A percentile compares a stretch with the other conserved stretches of the same genome.
These are phyloP conservation scores for Danio albolineatus DNA, from an alignment of 2,797 vertebrate species.

Conservation along the genomic window DNA sequence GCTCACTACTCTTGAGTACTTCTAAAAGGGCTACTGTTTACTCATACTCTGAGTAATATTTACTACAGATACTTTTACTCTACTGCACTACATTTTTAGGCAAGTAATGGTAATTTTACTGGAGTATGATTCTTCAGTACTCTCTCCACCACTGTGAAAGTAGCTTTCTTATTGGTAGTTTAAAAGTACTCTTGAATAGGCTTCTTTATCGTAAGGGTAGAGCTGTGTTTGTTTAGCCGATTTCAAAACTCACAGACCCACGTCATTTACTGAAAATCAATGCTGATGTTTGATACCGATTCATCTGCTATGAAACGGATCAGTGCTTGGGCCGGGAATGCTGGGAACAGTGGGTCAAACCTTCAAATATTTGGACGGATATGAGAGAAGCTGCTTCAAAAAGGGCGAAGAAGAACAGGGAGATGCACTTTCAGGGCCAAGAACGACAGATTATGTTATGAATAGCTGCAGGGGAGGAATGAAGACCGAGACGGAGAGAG, in stretches of 20 bases:
- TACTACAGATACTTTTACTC: too few species aligned
- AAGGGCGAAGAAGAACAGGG: constrained; percentile 20
- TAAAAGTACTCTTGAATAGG: too few species aligned
- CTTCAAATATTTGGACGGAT: constrained; percentile 38
- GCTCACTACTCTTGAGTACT: too few species aligned
- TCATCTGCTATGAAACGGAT: constrained; percentile 1
- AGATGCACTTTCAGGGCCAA: constrained; percentile 7
- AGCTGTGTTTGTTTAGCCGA: background rate
- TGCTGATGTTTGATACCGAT: background rate
- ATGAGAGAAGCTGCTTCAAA: constrained; percentile 16
- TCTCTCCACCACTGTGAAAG: too few species aligned
- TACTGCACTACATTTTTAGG: too few species aligned
- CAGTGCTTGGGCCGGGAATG: background rate
- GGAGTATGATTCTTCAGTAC: too few species aligned
- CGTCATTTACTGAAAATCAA: background rate
- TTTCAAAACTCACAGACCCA: background rate
- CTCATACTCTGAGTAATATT: too few species aligned
- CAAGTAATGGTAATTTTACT: too few species aligned
- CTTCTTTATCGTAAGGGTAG: too few species aligned
- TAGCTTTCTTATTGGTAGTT: too few species aligned
- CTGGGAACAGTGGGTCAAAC: background rate
- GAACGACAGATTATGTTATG: constrained; percentile 27
- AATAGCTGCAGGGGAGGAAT: constrained; percentile 36
- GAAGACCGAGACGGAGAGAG: background rate
- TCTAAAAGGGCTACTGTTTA: too few species aligned